Percentiles rank a stretch among this genome's conserved stretches.
Conservation (phyloP, 2,113 vertebrate species). For the Piaya cayana region DNA sequence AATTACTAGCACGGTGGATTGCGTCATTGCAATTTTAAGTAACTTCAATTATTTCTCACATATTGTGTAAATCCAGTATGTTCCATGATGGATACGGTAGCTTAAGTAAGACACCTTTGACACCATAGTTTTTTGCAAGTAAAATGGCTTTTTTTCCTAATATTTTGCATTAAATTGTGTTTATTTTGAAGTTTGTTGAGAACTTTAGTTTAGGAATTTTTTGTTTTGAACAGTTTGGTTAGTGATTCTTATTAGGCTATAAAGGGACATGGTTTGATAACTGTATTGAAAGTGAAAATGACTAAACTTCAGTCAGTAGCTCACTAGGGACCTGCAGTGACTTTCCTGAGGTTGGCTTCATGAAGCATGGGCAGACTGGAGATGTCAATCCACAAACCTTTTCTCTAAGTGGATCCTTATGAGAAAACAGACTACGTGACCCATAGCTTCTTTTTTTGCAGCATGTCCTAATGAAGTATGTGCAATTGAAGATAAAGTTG, state of each 20-base stretch:
- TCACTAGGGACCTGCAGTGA: background rate
- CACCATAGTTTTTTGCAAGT: background rate
- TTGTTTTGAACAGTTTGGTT: background rate
- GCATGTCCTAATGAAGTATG: background rate
- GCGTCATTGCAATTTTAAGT: background rate
- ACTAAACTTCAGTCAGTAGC: background rate
- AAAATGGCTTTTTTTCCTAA: background rate
- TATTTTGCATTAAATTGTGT: conserved; percentile 32
- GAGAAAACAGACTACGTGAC: background rate
- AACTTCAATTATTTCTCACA: background rate
- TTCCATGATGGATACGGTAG: background rate
- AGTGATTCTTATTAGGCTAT: background rate
- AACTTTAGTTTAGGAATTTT: background rate
- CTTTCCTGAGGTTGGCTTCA: background rate
- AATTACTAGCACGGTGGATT: background rate
- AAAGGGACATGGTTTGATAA: background rate
- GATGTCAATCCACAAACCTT: background rate
- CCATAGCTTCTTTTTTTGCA: background rate
- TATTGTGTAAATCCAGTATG: background rate
- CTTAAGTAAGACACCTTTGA: background rate
- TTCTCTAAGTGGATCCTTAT: background rate
- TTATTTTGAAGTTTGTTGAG: conserved; percentile 46
- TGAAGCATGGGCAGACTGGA: background rate
- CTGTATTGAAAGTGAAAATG: background rate
- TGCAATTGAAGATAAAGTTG: background rate